Conservation (phyloP, 2,797 vertebrate species). For the Fundulus diaphanus region DNA sequence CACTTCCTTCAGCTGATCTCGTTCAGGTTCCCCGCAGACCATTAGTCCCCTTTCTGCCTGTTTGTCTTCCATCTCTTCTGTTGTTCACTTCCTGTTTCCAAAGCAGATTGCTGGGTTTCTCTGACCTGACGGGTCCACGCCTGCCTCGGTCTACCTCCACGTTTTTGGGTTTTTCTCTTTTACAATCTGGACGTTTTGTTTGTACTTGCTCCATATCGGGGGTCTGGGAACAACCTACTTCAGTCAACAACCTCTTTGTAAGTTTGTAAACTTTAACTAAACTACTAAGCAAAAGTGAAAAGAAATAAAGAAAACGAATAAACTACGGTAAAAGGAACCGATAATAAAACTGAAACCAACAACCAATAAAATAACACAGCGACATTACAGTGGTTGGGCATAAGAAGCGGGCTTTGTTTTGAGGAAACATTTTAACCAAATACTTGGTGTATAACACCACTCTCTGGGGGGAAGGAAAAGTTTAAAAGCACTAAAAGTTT, state of each 20-base stretch:
- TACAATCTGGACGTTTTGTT: neutral
- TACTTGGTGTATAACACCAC: too few relatives aligned
- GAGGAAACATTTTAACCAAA: too few relatives aligned
- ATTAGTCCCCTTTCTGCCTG: neutral
- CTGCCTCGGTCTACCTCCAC: neutral
- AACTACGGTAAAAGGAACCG: too few relatives aligned
- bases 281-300: too few relatives aligned
- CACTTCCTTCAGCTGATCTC: neutral
- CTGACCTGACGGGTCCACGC: neutral
- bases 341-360: too few relatives aligned
- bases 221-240: neutral
- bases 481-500: too few relatives aligned
- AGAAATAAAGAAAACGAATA: too few relatives aligned
- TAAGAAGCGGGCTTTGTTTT: too few relatives aligned
- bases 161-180: neutral
- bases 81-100: neutral
- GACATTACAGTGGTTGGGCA: too few relatives aligned
- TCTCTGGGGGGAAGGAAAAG: too few relatives aligned
- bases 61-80: neutral
- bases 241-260: too few relatives aligned
- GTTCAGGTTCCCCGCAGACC: neutral
- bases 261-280: neutral
- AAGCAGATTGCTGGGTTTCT: neutral
- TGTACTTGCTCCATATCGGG: neutral
- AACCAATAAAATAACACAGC: too few relatives aligned